Percentiles rank a stretch among this genome's conserved stretches.
These are phyloP conservation scores for Pocillopora verrucosa DNA, from an alignment of 64 coral and sea anemone species.

Conservation along the genomic window DNA sequence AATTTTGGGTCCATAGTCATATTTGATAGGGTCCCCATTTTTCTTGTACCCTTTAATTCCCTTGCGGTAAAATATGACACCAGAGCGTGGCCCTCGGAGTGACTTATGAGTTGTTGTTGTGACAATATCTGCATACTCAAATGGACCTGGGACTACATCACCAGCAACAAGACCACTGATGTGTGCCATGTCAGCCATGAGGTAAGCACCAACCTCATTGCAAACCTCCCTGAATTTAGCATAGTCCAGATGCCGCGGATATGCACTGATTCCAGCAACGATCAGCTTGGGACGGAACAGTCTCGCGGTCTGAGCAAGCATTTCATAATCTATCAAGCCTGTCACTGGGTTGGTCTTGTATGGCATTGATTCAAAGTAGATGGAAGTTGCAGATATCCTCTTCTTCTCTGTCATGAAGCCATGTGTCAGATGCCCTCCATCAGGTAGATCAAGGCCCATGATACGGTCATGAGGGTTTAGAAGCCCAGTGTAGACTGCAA, in stretches of 20 bases:
- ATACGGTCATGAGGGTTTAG: conserved; percentile 93
- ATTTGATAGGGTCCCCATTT: conserved; percentile 93
- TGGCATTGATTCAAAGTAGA: conserved; percentile 99
- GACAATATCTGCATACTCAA: conserved; percentile 94
- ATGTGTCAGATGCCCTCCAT: conserved; percentile 96
- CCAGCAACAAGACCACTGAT: conserved; percentile 94
- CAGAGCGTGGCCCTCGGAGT: conserved; percentile 82
- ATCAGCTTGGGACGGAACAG: conserved; percentile 97
- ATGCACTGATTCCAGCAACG: conserved; percentile 97
- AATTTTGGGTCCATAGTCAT: conserved; percentile 87
- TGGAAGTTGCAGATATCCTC: conserved; percentile 95
- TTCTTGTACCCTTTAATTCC: conserved; percentile 97
- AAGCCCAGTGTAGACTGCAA: conserved; percentile 92
- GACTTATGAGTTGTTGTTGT: conserved; percentile 98
- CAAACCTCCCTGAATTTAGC: conserved; percentile 83
- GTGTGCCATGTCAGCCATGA: conserved; percentile 95
- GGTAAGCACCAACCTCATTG: conserved; percentile 78
- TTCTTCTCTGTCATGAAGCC: conserved; percentile 99
- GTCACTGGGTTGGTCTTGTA: conserved; percentile 83
- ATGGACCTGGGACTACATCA: conserved; percentile 73
- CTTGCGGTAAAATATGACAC: conserved; percentile 98
- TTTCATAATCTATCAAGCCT: conserved; percentile 95
- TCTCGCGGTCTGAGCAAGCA: conserved; percentile 79
- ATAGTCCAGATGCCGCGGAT: conserved; percentile 85
- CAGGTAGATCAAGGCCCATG: conserved; percentile 97